phyloP scores from a whole-genome alignment of 2,113 vertebrate genomes.

The Mus musculus region GRCm39 chr6:114930501-114931000 shows the following conservation, averaged over 20 bases:
- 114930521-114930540: accelerated
- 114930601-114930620: background rate
- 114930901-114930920: background rate
- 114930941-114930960: too few species aligned
- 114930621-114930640: background rate
- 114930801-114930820: background rate
- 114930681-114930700: background rate
- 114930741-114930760: background rate
- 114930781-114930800: background rate
- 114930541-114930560: background rate
- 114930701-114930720: background rate
- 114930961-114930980: background rate
- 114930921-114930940: background rate
- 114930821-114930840: background rate
- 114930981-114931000: background rate
- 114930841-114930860: background rate
- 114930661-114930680: background rate
- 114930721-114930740: background rate
- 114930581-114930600: background rate
- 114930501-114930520: background rate
- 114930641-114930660: background rate
- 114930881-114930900: too few species aligned
- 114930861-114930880: background rate
- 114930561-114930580: background rate
- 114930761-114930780: background rate